Evolutionary conservation across 2,888 invertebrate species (phyloP), one percentile per base, ranked within the genome.

Genomic region (Mythimna pallens): DNA sequence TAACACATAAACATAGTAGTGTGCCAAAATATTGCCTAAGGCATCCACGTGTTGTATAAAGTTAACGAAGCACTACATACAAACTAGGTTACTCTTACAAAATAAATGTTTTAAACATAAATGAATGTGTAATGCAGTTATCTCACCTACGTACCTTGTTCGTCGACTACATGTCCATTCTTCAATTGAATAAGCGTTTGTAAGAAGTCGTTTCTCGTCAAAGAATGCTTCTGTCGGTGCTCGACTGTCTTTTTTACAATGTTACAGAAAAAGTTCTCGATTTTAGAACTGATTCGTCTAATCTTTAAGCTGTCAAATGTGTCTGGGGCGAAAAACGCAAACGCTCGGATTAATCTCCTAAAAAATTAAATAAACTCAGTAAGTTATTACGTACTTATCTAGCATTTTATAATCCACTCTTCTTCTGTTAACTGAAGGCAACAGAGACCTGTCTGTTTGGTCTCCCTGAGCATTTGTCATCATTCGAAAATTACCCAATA

Each of bases 141-240:
- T 66, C 50, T 59, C 57, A 79, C 66, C 55, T 89, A 93, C 81
- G 34, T 83, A 81, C 92, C 93, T 90, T 90, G 89, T 68, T 91
- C 89, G 61, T 89, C 89, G 62, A 86, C 86, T 52, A 85, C 84
- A 81, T 89, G 87, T 50, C 89, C 92, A 82, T 96, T 94, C 83
- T 94, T 96, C 78, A 97, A 86, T 61, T 97, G 94, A 58, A 97
- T 96, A 12, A 97, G 90, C 6, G 97, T 92, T 86, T 97, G 96
- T 73, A 97, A 87, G 85, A 97, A 97, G 86, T 97, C 97, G 76
- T 96, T 95, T 61, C 96, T 89, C 47, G 90, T 92, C 68, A 94
- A 90, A 8, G 88, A 86, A 81, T 95, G 86, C 61, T 89, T 90
- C 73, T 92, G 84, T 2, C 96, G 89, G 78, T 93, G 93, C 22